Percentiles rank a stretch among this genome's conserved stretches.
These are phyloP conservation scores for Perca flavescens DNA, from an alignment of 2,113 vertebrate species.

Conservation along the genomic window DNA sequence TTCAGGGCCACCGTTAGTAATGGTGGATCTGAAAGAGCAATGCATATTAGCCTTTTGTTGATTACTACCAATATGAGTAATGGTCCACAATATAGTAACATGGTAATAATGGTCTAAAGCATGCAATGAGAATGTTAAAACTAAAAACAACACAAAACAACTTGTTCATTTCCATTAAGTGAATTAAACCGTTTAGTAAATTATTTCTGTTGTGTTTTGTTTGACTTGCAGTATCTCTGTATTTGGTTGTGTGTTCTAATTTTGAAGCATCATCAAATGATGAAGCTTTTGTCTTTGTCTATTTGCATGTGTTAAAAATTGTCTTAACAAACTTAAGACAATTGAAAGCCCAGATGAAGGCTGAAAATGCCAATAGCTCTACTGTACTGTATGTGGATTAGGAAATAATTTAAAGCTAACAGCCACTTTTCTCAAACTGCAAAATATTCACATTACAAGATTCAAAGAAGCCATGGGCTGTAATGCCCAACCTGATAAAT, in stretches of 20 bases:
- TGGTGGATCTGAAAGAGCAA: background rate
- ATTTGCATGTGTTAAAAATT: no score
- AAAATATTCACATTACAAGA: background rate
- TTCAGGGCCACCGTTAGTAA: no score
- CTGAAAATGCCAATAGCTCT: background rate
- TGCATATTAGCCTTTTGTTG: background rate
- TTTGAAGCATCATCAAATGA: background rate
- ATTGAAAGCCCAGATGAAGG: background rate
- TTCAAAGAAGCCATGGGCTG: background rate
- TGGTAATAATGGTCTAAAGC: background rate
- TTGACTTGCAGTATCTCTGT: background rate
- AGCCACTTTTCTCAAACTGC: background rate
- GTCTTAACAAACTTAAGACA: background rate
- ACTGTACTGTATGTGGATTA: background rate
- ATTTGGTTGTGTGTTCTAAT: background rate
- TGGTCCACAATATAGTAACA: background rate
- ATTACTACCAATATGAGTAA: background rate
- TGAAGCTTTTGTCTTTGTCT: background rate
- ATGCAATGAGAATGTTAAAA: background rate
- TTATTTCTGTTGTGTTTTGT: background rate
- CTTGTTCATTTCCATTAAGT: no score
- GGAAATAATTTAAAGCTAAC: background rate
- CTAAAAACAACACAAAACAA: no score
- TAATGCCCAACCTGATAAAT: background rate
- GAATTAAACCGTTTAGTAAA: background rate